Percentiles rank a stretch among this genome's conserved stretches.
phyloP scores from a whole-genome alignment of 2,113 vertebrate species.

The Pseudonaja textilis region DNA sequence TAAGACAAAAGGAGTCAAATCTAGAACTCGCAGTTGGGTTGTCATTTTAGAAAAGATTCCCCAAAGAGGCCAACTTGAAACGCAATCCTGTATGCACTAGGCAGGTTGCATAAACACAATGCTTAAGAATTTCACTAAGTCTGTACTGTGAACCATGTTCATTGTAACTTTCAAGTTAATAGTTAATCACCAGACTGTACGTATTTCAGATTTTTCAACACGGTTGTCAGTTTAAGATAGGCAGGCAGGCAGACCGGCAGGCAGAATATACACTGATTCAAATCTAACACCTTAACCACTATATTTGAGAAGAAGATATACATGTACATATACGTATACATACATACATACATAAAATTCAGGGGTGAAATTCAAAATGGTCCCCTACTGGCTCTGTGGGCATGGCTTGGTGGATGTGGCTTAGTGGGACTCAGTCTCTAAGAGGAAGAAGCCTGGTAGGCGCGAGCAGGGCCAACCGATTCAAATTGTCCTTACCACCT shows the following conservation, averaged over 20 bases:
- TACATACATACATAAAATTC: too few species aligned
- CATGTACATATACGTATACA: too few species aligned
- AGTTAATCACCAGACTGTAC: neutral
- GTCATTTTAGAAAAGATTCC: neutral
- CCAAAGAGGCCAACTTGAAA: neutral
- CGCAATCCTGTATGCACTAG: neutral
- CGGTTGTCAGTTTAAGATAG: neutral
- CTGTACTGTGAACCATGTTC: neutral
- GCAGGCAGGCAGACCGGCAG: neutral
- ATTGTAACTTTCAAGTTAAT: neutral
- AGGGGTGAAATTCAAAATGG: too few species aligned
- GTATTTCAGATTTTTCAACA: neutral
- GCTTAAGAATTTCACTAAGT: neutral
- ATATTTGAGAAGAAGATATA: neutral
- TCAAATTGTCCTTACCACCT: too few species aligned
- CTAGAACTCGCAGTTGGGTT: neutral
- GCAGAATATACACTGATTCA: neutral
- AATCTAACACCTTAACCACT: neutral
- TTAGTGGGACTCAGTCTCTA: too few species aligned
- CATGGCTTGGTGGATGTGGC: too few species aligned
- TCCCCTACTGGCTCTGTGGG: too few species aligned
- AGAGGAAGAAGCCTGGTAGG: too few species aligned
- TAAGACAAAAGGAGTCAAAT: neutral
- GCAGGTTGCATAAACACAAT: neutral
- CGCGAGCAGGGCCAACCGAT: too few species aligned